Evolutionary conservation across 2,797 vertebrate genomes (phyloP).

Genomic region (Gouania willdenowi): DNA sequence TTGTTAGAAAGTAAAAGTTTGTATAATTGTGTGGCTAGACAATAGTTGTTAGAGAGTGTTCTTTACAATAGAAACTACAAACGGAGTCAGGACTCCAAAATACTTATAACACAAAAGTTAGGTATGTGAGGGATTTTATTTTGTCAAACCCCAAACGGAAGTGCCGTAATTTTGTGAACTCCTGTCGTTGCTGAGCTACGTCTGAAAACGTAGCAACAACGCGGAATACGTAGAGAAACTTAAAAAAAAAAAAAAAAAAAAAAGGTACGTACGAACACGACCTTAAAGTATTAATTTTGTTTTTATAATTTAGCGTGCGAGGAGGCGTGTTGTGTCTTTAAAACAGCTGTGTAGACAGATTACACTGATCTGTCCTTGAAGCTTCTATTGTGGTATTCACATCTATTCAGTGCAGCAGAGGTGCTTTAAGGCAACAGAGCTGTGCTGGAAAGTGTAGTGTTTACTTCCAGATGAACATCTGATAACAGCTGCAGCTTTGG

Average conservation of each 20-base stretch:
- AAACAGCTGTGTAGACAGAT: neutral
- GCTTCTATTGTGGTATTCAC: too few species aligned
- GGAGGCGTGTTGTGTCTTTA: neutral
- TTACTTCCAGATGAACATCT: constrained; percentile 24
- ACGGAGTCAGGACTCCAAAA: too few species aligned
- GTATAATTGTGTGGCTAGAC: too few species aligned
- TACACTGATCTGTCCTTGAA: constrained; percentile 3
- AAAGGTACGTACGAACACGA: too few species aligned
- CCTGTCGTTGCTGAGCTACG: neutral
- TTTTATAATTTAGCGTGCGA: neutral
- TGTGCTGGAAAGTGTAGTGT: neutral
- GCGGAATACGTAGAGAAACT: neutral
- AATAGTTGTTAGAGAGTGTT: too few species aligned
- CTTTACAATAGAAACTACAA: too few species aligned
- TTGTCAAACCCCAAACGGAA: neutral
- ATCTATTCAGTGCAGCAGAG: too few species aligned
- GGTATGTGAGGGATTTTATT: constrained; percentile 1
- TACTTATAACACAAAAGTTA: too few species aligned
- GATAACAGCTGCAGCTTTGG: constrained; percentile 27
- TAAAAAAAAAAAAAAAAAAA: too few species aligned
- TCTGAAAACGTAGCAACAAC: neutral
- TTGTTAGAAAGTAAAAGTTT: too few species aligned
- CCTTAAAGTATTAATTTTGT: neutral
- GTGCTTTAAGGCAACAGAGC: neutral
- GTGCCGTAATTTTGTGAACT: neutral